Conservation (phyloP, 1,140 invertebrate genomes). For the Cydia strobilella region DNA sequence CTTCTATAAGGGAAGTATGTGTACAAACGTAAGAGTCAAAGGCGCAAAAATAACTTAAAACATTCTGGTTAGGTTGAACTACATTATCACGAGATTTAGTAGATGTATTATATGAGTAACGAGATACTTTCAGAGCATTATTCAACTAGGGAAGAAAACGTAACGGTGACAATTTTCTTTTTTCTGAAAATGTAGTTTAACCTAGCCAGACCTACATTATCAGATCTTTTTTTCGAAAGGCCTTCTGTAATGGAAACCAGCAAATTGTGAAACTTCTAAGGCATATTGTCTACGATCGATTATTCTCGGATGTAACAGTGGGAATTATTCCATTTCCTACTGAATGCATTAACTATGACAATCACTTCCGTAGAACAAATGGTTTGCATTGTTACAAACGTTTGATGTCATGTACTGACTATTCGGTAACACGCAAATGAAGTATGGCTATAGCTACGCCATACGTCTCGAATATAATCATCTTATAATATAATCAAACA, state of each 20-base stretch:
- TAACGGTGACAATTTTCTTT: too few species aligned
- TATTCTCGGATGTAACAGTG: constrained; percentile 3
- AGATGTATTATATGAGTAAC: too few species aligned
- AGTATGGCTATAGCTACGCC: neutral
- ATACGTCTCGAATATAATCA: too few species aligned
- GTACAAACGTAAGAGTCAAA: too few species aligned
- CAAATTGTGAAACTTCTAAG: neutral
- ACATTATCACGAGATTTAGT: too few species aligned
- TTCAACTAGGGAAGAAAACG: too few species aligned
- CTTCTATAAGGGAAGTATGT: too few species aligned
- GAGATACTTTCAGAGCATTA: too few species aligned
- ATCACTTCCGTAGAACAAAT: constrained; percentile 2
- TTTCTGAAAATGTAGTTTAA: neutral
- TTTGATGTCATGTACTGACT: neutral
- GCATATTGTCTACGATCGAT: neutral
- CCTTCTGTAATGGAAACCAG: neutral
- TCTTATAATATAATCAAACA: too few species aligned
- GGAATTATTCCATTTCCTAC: constrained; percentile 3
- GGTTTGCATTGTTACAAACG: neutral
- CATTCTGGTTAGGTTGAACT: too few species aligned
- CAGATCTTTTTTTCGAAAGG: neutral
- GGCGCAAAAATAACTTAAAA: too few species aligned
- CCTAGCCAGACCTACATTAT: neutral
- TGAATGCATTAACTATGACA: neutral
- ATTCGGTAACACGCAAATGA: neutral